Evolutionary conservation across 2,113 vertebrate genomes (phyloP).

Genomic region (Craseonycteris thonglongyai): DNA sequence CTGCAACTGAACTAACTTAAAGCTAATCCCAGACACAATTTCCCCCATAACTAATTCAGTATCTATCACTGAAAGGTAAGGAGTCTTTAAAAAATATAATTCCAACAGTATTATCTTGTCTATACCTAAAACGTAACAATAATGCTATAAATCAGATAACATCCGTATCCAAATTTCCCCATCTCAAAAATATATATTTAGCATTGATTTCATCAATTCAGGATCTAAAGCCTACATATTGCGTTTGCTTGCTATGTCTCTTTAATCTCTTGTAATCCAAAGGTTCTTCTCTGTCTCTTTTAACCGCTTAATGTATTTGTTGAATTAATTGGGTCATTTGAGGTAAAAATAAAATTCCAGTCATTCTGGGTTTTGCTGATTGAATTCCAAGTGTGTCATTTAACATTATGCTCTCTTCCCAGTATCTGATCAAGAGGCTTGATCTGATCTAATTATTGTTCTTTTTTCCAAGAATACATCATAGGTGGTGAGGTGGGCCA

Average conservation of each 20-base stretch:
- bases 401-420: background rate
- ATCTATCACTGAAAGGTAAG: background rate
- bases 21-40: background rate
- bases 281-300: background rate
- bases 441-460: background rate
- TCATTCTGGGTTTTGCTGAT: background rate
- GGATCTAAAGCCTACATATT: background rate
- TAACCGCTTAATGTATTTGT: background rate
- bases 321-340: background rate
- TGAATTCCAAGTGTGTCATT: background rate
- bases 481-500: background rate
- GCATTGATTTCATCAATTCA: background rate
- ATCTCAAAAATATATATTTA: background rate
- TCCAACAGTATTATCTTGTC: background rate
- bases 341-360: background rate
- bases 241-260: background rate
- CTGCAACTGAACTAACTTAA: background rate
- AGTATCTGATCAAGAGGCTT: background rate
- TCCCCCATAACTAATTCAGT: background rate
- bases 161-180: background rate
- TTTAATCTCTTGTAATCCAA: background rate
- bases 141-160: background rate
- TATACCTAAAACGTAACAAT: background rate
- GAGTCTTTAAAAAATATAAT: background rate
- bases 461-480: background rate